Percentiles rank a stretch among this genome's conserved stretches.
These are phyloP conservation scores for Drosophila ogumai DNA, from an alignment of 1,140 invertebrate species.

Conservation along the genomic window DNA sequence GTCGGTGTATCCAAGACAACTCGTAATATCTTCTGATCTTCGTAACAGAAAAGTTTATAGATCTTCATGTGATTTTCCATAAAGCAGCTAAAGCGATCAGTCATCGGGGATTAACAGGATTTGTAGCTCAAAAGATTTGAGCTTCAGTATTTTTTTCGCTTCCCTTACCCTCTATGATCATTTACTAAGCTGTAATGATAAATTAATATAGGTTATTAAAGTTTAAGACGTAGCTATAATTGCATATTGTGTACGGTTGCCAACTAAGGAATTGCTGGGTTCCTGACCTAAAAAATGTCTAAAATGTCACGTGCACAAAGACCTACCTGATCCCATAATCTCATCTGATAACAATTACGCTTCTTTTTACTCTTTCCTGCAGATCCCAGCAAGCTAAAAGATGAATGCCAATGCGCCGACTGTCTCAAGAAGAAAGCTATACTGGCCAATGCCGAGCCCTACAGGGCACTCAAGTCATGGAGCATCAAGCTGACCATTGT, in stretches of 20 bases:
- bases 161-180: too few species aligned
- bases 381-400: conserved; percentile 91
- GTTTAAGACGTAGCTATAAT: background rate
- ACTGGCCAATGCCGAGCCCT: conserved; percentile 93
- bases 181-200: too few species aligned
- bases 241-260: background rate
- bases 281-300: background rate
- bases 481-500: conserved; percentile 89
- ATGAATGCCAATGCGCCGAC: conserved; percentile 94
- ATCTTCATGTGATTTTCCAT: background rate
- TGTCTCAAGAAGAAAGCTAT: conserved; percentile 94
- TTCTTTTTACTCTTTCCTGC: background rate
- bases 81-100: too few species aligned
- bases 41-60: background rate
- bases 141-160: too few species aligned
- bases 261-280: background rate
- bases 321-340: background rate
- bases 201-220: too few species aligned
- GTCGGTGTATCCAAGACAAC: background rate
- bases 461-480: conserved; percentile 92
- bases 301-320: background rate
- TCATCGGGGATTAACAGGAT: too few species aligned
- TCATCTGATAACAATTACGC: conserved; percentile 2
- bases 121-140: too few species aligned
- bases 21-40: background rate